Base-by-base conservation (phyloP, 1,140 invertebrate genomes). In the Oreohelix idahoensis region DNA sequence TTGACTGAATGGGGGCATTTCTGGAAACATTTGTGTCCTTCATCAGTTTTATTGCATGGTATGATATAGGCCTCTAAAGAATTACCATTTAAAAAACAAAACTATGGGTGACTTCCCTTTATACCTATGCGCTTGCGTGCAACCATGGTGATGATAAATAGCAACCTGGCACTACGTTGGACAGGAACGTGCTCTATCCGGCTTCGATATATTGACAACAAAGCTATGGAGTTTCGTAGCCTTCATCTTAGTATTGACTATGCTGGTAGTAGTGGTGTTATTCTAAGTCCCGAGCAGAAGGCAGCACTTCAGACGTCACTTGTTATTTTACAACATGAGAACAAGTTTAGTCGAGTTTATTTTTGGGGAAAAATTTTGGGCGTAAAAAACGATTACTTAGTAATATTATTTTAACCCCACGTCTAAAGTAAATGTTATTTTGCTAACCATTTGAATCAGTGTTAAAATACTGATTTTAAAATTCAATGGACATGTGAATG, bases 331-430 rank as follows among this genome's bases (percentile, higher is more conserved):
- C 88, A 92, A 85, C 90, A 90, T 84, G 89, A 92, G 84, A 90
- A 92, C 84, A 93, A 93, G 84, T 93, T 93, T 85, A 84, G 89
- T 74, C 88, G 87, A 86, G 89, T 93, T 82, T 92, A 92, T 81
- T 92, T 93, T 76, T 93, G 93, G 93, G 93, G 92, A 10, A 92
- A 92, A 88, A 93, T 93, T 63, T 75, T 90, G 20, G 92, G 92
- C 74, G 87, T 92, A 13, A 92, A 92, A 86, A 90, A 91, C 84
- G 91, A 93, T 79, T 93, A 93, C 85, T 92, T 89, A 83, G 89
- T 93, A 80, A 92, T 92, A 66, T 11, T 32, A 32, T 10, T 66
- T 66, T 23, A 66, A 15, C 5, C 5, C 15, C 15, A 45, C 42
- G 42, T 45, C 42, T 45, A 45, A 45, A 45, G 5, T 45, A 45